Evolutionary conservation across 1,140 invertebrate genomes (phyloP).

Genomic region (Nilaparvata lugens): DNA sequence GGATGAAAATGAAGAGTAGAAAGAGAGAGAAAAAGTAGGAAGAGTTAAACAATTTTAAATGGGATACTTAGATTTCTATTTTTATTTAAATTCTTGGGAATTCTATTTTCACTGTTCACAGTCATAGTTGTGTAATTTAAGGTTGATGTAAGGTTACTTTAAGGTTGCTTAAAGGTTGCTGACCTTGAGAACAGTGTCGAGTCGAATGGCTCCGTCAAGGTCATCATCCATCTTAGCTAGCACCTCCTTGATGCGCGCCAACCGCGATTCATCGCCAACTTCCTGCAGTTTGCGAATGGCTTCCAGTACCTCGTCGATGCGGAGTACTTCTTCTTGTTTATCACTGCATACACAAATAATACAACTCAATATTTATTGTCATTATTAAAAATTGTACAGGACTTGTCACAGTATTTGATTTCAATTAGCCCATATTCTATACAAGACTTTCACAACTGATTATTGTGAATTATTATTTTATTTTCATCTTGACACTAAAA

Average conservation of each 20-base stretch:
- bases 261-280: conserved; percentile 69
- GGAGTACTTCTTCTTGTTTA: conserved; percentile 39
- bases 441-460: no score
- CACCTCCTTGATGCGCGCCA: conserved; percentile 75
- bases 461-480: no score
- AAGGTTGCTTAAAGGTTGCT: conserved; percentile 15
- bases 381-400: not conserved
- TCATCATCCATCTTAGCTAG: conserved; percentile 82
- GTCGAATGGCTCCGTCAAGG: conserved; percentile 82
- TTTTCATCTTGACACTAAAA: no score
- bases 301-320: conserved; percentile 79
- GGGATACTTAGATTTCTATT: no score
- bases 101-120: no score
- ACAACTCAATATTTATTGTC: not conserved
- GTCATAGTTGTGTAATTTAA: not conserved
- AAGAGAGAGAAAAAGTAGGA: no score
- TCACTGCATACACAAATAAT: conserved; percentile 36
- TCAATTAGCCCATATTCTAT: not conserved
- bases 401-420: no score
- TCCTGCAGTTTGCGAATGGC: conserved; percentile 76
- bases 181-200: conserved; percentile 89
- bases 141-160: not conserved
- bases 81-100: no score
- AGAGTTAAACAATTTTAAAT: no score
- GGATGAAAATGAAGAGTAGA: no score